Evolutionary conservation across 2,888 invertebrate species (phyloP).

Genomic region (Scrobipalpa costella): DNA sequence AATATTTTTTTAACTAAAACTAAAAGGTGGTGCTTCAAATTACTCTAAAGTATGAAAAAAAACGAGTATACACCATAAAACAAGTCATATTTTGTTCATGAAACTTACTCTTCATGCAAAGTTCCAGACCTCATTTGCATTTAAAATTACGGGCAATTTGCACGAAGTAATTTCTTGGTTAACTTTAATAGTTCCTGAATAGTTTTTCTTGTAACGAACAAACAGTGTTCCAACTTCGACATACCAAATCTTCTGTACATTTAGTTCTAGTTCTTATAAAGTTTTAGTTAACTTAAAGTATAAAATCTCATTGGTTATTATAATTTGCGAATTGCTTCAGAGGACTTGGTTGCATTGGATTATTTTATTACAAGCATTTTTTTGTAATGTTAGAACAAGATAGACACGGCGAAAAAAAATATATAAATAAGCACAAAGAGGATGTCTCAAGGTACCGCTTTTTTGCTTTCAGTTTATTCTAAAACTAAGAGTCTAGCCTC

Average conservation of each 20-base stretch:
- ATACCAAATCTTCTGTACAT: slow-evolving; percentile 40
- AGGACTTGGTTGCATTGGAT: background rate
- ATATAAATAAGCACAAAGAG: too few relatives aligned
- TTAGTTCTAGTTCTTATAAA: slow-evolving; percentile 28
- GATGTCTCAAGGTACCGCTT: too few relatives aligned
- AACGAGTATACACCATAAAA: background rate
- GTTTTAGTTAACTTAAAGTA: background rate
- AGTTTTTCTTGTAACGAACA: slow-evolving; percentile 59
- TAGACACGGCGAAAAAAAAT: background rate
- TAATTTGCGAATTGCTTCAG: background rate
- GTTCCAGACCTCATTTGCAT: slow-evolving; percentile 56
- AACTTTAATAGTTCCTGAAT: slow-evolving; percentile 63
- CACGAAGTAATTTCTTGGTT: slow-evolving; percentile 50
- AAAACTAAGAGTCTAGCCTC: too few relatives aligned
- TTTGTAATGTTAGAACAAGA: background rate
- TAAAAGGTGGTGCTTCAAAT: too few relatives aligned
- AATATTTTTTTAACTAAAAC: too few relatives aligned
- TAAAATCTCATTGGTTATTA: slow-evolving; percentile 5
- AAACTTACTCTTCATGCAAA: slow-evolving; percentile 45
- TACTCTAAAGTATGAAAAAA: background rate
- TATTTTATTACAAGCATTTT: background rate
- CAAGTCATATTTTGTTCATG: slow-evolving; percentile 5
- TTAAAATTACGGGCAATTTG: slow-evolving; percentile 63
- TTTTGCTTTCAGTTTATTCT: too few relatives aligned
- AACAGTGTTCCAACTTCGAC: slow-evolving; percentile 44